Conservation (phyloP, 23 tunicate genomes). For the Ciona savignyi region DNA sequence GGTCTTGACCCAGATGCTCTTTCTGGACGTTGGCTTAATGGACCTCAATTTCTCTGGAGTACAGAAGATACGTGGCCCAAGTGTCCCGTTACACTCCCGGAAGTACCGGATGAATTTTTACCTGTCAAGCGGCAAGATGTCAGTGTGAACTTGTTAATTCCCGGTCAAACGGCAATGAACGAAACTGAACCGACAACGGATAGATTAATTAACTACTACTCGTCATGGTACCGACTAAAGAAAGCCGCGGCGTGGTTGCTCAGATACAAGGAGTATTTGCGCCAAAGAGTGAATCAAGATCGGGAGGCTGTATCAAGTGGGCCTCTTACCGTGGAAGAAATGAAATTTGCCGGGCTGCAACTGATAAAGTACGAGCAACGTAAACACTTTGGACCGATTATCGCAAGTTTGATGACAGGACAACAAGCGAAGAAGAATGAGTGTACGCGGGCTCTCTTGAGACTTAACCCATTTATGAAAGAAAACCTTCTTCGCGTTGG, state of each 20-base stretch:
- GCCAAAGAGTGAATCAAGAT: too few species aligned
- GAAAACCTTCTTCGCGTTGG: not conserved
- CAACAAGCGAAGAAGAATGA: too few species aligned
- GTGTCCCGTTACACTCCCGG: not conserved
- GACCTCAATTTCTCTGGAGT: slow-evolving; percentile 7
- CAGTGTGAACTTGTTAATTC: too few species aligned
- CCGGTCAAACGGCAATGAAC: too few species aligned
- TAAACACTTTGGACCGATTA: not conserved
- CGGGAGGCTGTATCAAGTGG: not conserved
- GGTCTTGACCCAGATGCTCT: too few species aligned
- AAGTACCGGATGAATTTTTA: not conserved
- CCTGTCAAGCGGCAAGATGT: not conserved
- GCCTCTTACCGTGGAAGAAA: not conserved
- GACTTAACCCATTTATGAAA: not conserved
- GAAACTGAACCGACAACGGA: too few species aligned
- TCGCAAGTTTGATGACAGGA: not conserved
- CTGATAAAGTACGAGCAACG: not conserved
- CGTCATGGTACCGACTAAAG: slow-evolving; percentile 11
- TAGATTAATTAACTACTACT: slow-evolving; percentile 11
- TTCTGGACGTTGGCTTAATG: too few species aligned
- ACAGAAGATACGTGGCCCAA: slow-evolving; percentile 6
- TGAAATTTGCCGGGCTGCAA: not conserved
- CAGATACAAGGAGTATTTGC: not conserved
- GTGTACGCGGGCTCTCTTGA: too few species aligned
- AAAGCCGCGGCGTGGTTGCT: slow-evolving; percentile 10